Evolutionary conservation across 2,888 invertebrate genomes (phyloP), one percentile per base, ranked within the genome.

Genomic region (Eupithecia tripunctaria): DNA sequence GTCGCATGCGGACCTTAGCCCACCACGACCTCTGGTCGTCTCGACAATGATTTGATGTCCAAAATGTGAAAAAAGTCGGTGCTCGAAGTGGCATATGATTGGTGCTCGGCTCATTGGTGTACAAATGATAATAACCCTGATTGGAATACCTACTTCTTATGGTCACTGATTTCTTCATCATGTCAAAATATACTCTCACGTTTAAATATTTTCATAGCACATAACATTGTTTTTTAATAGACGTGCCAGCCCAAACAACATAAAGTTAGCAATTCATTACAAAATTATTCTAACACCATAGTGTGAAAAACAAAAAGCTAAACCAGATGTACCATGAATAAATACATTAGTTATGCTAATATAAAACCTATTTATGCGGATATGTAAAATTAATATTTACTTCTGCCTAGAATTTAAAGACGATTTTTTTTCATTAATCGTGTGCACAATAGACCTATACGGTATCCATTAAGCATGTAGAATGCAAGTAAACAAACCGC

Each of bases 261-360:
- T 71, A 71, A 71, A 71, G 36, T 63, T 51, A 4, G 27, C 51
- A 25, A 64, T 68, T 64, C 56, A 72, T 29, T 68, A 41, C 3
- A 56, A 68, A 65, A 72, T 32, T 68, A 68, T 68, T 68, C 3
- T 47, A 68, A 72, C 63, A 27, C 3, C 15, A 43, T 15, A 66
- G 56, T 41, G 10, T 72, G 18, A 65, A 68, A 68, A 72, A 64
- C 25, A 67, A 47, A 71, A 63, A 18, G 12, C 0, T 12, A 32
- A 60, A 68, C 64, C n/a, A 68, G 21, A 68, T 32, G 14, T 8
- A 64, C 32, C 29, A 36, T 67, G 47, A 66, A 66, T 66, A 32
- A 66, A 47, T 66, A 66, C 29, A 66, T 29, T n/a, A 63, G n/a
- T 29, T 29, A 60, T 36, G 36, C n/a, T 36, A 63, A 63, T 63